Conservation (phyloP, 1,140 invertebrate genomes). For the Tetragnatha versicolor region DNA sequence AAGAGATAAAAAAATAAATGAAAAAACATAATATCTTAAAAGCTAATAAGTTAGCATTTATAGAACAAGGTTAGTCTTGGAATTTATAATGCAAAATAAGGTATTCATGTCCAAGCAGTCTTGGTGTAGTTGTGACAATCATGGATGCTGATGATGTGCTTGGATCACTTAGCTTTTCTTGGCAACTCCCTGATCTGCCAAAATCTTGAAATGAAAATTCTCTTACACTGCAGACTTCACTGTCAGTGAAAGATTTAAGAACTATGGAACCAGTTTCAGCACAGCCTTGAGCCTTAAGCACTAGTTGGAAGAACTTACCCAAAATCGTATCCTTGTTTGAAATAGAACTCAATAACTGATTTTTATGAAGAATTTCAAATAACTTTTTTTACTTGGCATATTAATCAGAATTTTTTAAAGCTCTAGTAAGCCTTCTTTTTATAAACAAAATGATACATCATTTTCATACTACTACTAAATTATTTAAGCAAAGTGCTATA, state of each 20-base stretch:
- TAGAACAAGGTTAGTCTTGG: slow-evolving; percentile 13
- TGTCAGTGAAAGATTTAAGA: slow-evolving; percentile 2
- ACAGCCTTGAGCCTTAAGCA: slow-evolving; percentile 29
- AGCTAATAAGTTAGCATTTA: not conserved
- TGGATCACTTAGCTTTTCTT: slow-evolving; percentile 25
- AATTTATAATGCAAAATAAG: slow-evolving; percentile 40
- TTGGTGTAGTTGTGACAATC: slow-evolving; percentile 52
- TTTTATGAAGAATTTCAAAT: not conserved
- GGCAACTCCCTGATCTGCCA: slow-evolving; percentile 7
- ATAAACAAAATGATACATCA: too few species aligned
- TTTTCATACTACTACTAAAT: too few species aligned
- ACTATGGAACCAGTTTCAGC: not conserved
- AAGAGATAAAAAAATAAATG: slow-evolving; percentile 14
- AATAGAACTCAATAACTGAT: not conserved
- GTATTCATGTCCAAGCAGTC: slow-evolving; percentile 33
- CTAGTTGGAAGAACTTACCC: slow-evolving; percentile 16
- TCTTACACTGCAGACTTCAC: not conserved
- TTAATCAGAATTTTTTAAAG: too few species aligned
- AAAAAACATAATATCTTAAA: not conserved
- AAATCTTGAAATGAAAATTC: not conserved
- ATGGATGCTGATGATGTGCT: slow-evolving; percentile 35
- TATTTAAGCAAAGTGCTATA: too few species aligned
- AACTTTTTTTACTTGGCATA: too few species aligned
- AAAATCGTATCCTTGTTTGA: not conserved
- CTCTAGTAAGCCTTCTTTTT: too few species aligned